Evolutionary conservation across 2,113 vertebrate genomes (phyloP).

Genomic region (Upupa epops): DNA sequence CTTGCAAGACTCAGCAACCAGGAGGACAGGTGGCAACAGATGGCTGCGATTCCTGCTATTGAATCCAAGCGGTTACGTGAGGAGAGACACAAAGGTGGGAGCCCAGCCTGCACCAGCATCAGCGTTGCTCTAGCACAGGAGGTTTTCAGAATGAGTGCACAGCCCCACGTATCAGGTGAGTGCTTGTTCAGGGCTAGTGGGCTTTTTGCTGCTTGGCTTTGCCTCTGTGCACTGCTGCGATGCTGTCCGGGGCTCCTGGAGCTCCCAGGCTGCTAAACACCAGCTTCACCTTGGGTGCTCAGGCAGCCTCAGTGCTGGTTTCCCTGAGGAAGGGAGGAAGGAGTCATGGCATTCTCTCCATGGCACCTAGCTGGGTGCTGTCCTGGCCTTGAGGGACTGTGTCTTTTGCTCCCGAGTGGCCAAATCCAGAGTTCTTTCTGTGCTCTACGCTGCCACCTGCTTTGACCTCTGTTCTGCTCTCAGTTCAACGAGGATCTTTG

Average conservation of each 20-base stretch:
- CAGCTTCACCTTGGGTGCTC: not conserved
- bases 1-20: not conserved
- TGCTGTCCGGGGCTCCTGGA: not conserved
- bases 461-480: not conserved
- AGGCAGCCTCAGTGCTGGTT: not conserved
- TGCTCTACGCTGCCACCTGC: not conserved
- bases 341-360: rapidly evolving
- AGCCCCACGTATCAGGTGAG: rapidly evolving
- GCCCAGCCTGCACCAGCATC: not conserved
- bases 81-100: not conserved
- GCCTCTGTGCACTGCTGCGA: rapidly evolving
- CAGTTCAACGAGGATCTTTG: not conserved
- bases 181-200: rapidly evolving
- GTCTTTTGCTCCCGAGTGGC: not conserved
- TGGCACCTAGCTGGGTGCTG: not conserved
- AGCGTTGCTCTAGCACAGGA: not conserved
- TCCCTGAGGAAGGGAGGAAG: not conserved
- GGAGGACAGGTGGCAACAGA: not conserved
- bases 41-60: not conserved
- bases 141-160: not conserved
- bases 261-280: not conserved
- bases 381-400: not conserved
- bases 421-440: not conserved
- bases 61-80: not conserved
- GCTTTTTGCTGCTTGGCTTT: not conserved